These are phyloP conservation scores for Eucidaris tribuloides DNA, from an alignment of 35 echinoderm and acorn worm genomes.

Conservation along the genomic window DNA sequence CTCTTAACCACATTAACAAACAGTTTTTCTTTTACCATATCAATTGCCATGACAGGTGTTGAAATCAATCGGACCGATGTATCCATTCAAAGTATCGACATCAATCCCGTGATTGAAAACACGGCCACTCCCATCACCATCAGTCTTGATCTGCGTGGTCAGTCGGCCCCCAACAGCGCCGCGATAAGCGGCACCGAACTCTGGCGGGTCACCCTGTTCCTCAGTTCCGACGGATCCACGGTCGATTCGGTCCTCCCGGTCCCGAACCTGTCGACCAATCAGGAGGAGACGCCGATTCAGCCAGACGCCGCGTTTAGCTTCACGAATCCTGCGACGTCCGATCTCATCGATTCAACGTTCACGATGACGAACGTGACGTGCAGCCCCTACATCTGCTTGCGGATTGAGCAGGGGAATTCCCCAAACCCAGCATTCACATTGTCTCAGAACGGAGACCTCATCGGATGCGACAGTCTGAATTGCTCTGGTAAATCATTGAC, in stretches of 20 bases:
- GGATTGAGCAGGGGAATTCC: not conserved
- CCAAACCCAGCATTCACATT: not conserved
- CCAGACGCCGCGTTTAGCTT: not conserved
- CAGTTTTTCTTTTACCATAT: no score
- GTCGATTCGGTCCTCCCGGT: not conserved
- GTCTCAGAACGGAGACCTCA: not conserved
- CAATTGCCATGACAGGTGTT: no score
- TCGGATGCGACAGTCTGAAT: not conserved
- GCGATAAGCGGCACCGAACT: not conserved
- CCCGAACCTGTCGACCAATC: not conserved
- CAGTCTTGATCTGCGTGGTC: not conserved
- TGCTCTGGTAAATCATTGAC: constrained; percentile 11
- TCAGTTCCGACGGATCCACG: not conserved
- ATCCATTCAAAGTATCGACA: not conserved
- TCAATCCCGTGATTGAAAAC: not conserved
- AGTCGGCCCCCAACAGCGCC: not conserved
- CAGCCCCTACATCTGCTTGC: not conserved
- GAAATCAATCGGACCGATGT: not conserved
- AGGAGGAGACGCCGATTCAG: not conserved
- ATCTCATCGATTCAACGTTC: not conserved
- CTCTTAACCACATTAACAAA: no score
- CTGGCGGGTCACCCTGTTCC: not conserved
- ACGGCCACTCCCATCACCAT: not conserved
- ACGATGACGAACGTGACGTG: not conserved
- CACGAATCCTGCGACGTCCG: not conserved